Base-by-base conservation (phyloP, 64 coral and sea anemone genomes). In the Porites australiensis region DNA sequence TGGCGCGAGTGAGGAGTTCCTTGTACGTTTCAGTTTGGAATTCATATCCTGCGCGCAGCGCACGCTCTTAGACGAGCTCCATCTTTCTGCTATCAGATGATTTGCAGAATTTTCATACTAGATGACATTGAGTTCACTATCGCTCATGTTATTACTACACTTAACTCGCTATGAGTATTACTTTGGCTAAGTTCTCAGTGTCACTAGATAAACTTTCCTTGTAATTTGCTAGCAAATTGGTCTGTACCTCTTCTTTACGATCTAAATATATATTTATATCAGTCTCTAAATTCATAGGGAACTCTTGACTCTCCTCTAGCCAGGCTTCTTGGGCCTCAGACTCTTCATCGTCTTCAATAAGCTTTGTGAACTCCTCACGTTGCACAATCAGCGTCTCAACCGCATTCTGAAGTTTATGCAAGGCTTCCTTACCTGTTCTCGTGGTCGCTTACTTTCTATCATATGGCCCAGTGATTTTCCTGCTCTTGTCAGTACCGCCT, bases 301-400 rank as follows among this genome's bases (percentile, higher is more conserved):
- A 23, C 7, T 87, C 53, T 93, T 87, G 91, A 14, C 37, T 47
- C 16, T 93, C 91, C 18, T 79, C 91, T 16, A 87, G 61, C 91
- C 83, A 93, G 13, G 57, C 72, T 86, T 93, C 91, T 86, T 93
- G 70, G 3, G 27, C 50, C 47, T 75, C 83, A 70, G 79, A 93
- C 12, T 93, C 82, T 3, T 77, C 57, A 12, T 87, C 73, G 37
- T 60, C 53, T 67, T 93, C 83, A 48, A 93, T 78, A 15, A 93
- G 19, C 74, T 87, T 68, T 4, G 82, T 64, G 67, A 87, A 79
- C 6, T 87, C 44, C 20, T 87, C 73, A 66, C 87, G 82, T 18
- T 86, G 77, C 2, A 13, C 51, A 5, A 77, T 49, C 2, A 92
- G 75, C 13, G 3, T 79, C 13, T 90, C 75, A 48, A 54, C 79